These are phyloP conservation scores for Merops nubicus DNA, from an alignment of 2,113 vertebrate species.

Conservation along the genomic window DNA sequence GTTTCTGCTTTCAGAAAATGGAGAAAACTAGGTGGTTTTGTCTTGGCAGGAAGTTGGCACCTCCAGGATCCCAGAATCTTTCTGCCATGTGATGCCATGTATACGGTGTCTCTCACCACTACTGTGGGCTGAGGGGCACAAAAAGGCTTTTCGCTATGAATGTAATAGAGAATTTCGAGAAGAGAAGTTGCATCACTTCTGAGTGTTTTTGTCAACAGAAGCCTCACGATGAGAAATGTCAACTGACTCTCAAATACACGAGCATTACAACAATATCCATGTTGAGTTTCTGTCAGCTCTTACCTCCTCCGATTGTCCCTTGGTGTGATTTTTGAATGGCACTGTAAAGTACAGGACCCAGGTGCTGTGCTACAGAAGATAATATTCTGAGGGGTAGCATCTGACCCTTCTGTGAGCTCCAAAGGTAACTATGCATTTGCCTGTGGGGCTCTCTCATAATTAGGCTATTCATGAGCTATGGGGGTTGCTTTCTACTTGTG, in stretches of 20 bases:
- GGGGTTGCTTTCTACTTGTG: slow-evolving; percentile 64
- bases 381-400: slow-evolving; percentile 52
- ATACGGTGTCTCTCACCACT: not conserved
- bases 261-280: not conserved
- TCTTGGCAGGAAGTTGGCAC: not conserved
- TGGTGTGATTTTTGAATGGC: slow-evolving; percentile 32
- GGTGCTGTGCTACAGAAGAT: slow-evolving; percentile 54
- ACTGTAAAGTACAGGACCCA: slow-evolving; percentile 56
- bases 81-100: not conserved
- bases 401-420: slow-evolving; percentile 66
- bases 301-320: not conserved
- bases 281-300: slow-evolving; percentile 5
- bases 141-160: not conserved
- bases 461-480: slow-evolving; percentile 72
- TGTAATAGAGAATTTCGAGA: not conserved
- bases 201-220: not conserved
- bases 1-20: not conserved
- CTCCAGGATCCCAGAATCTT: not conserved
- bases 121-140: not conserved
- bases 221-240: not conserved
- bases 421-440: slow-evolving; percentile 72
- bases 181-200: not conserved
- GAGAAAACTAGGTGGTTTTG: not conserved
- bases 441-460: slow-evolving; percentile 70
- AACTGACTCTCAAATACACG: not conserved